Conservation (phyloP, 2,888 invertebrate genomes). For the Aspidapion aeneum region DNA sequence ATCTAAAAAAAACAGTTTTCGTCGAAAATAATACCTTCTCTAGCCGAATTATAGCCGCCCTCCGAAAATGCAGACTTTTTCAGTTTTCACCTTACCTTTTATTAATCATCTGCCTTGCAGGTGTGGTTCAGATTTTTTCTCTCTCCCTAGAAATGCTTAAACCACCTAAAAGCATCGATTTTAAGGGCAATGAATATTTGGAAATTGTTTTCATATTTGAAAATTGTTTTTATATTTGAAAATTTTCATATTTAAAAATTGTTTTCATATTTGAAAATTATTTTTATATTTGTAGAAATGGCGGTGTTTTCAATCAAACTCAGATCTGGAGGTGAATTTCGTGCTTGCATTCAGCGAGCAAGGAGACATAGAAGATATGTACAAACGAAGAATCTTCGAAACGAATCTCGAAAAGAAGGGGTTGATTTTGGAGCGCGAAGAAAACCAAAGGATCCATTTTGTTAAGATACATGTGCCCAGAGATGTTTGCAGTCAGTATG, state of each 20-base stretch:
- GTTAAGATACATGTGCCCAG: slow-evolving; percentile 71
- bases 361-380: slow-evolving; percentile 42
- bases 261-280: slow-evolving; percentile 1
- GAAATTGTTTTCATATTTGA: neutral
- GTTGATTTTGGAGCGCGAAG: slow-evolving; percentile 58
- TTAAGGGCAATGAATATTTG: too few relatives aligned
- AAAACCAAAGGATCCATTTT: slow-evolving; percentile 61
- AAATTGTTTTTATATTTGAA: slow-evolving; percentile 34
- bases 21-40: too few relatives aligned
- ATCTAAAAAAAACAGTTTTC: too few relatives aligned
- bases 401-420: slow-evolving; percentile 59
- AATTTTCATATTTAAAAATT: too few relatives aligned
- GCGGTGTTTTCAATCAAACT: slow-evolving; percentile 51
- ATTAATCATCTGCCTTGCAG: too few relatives aligned
- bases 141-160: too few relatives aligned
- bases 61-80: too few relatives aligned
- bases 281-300: slow-evolving; percentile 47
- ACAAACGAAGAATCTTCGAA: slow-evolving; percentile 57
- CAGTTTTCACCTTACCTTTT: too few relatives aligned
- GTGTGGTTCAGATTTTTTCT: too few relatives aligned
- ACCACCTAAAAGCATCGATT: too few relatives aligned
- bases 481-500: slow-evolving; percentile 67
- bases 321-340: slow-evolving; percentile 56
- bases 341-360: slow-evolving; percentile 56
- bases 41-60: too few relatives aligned